Evolutionary conservation across 2,888 invertebrate species (phyloP), one percentile per base, ranked within the genome.

Genomic region (Philaethria dido): DNA sequence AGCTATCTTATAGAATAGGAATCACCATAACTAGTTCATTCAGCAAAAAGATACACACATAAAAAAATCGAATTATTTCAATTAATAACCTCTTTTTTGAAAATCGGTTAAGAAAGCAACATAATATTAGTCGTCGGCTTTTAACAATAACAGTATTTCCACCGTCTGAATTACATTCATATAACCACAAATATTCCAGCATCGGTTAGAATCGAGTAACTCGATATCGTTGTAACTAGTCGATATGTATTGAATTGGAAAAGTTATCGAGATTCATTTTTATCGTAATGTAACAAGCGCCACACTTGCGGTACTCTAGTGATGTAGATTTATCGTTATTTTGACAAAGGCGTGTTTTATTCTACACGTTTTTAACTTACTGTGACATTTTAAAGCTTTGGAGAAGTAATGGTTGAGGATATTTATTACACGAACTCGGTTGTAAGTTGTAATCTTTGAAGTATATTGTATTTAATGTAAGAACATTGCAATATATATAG

Each of bases 221-320:
- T 64, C 62, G 79, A 85, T 83, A 85, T 78, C 77, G 80, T 78
- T 78, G 82, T 75, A 73, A 77, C 79, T 65, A 75, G 78, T 81
- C 78, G 77, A 79, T 81, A 82, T 77, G 80, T 79, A 82, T 78
- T 77, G 78, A 74, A 76, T 74, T 71, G 83, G 82, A 83, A 85
- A 80, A 77, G 79, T 75, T 80, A 84, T 82, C 80, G 77, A 82
- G 80, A 86, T 85, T 80, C 80, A 79, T 77, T 75, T 75, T 80
- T 79, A 77, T 78, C 74, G 74, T 77, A 39, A 39, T 13, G 2
- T 39, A 82, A 83, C 76, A 78, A 81, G 79, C 82, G 83, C 83
- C 84, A 77, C 84, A 84, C 83, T 83, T 85, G 84, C 76, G 84
- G 85, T 84, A 71, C 36, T 55, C 13, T 80, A 80, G 81, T 67